Base-by-base conservation (phyloP, 2,888 invertebrate species). In the Subacronicta megacephala region DNA sequence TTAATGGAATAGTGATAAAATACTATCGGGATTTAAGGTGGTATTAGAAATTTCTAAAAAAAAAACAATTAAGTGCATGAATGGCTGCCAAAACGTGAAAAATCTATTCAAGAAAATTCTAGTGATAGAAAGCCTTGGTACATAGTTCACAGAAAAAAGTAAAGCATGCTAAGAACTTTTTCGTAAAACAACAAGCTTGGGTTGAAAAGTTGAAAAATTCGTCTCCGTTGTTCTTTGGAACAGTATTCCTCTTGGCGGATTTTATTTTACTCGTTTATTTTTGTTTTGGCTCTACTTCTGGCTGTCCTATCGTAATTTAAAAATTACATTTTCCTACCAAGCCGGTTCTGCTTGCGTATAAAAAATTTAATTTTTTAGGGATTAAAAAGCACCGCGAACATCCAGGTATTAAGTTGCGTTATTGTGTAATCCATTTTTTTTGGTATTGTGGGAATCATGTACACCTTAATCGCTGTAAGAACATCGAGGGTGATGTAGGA, bases 171-270 rank as follows among this genome's bases (percentile, higher is more conserved):
- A 42, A 43, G 49, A 59, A 47, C 43, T 63, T 65, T 62, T 62
- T 56, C 33, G 43, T 59, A 53, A 65, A 72, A 72, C 70, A 72
- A 62, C 49, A 54, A 54, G 38, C 49, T 65, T 60, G 55, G 57
- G 45, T 61, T 53, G 45, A 53, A 66, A 65, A 69, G 51, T 66
- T 67, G 56, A 49, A 60, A 66, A 70, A 65, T 77, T 62, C 62
- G 23, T 53, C 65, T 53, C 65, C 40, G 60, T 63, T 72, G 63
- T 60, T 73, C 62, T 56, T 70, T 15, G 52, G 36, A 59, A 58
- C 50, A 62, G 56, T 61, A 65, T 62, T 62, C 44, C 55, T 58
- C 37, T 57, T 49, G 51, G 54, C 33, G 59, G 45, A 63, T 69
- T 77, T 69, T 64, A 71, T 61, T 69, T 58, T 55, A 42, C 45